These are phyloP conservation scores for Panulirus ornatus DNA, from an alignment of 1,140 invertebrate genomes.

Conservation along the genomic window DNA sequence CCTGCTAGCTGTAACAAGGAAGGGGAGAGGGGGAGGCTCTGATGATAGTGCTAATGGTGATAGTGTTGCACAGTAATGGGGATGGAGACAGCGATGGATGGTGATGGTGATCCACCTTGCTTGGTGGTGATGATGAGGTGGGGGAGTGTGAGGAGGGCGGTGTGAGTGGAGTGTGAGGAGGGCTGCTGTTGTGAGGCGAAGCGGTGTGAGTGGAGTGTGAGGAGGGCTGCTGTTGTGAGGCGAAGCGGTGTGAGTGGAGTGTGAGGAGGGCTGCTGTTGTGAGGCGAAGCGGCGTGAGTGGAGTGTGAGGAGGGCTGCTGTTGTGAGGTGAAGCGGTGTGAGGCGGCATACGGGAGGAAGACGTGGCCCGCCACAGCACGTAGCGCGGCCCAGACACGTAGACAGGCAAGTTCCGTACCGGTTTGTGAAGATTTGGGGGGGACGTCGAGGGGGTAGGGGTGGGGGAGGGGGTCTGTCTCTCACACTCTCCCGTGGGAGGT, in stretches of 20 bases:
- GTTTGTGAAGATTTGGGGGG: conserved; percentile 24
- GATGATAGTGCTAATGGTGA: conserved; percentile 15
- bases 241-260: no score
- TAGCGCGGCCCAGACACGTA: neutral
- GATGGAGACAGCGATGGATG: conserved; percentile 17
- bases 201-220: neutral
- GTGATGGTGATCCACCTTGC: neutral
- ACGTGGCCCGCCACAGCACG: neutral
- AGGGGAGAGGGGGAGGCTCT: neutral
- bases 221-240: no score
- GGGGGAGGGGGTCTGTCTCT: neutral
- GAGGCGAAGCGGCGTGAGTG: no score
- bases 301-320: no score
- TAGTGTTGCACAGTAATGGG: neutral
- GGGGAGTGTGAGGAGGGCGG: no score
- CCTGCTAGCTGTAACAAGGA: neutral
- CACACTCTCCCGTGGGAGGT: no score
- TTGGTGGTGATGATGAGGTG: conserved; percentile 2
- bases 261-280: no score
- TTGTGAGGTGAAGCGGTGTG: neutral
- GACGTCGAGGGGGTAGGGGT: neutral
- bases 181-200: no score
- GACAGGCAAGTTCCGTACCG: conserved; percentile 26
- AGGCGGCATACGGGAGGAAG: neutral
- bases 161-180: no score